A percentile compares a stretch with the other conserved stretches of the same genome.
phyloP scores from a whole-genome alignment of 2,888 invertebrate genomes.

The Aphrophora alni region DNA sequence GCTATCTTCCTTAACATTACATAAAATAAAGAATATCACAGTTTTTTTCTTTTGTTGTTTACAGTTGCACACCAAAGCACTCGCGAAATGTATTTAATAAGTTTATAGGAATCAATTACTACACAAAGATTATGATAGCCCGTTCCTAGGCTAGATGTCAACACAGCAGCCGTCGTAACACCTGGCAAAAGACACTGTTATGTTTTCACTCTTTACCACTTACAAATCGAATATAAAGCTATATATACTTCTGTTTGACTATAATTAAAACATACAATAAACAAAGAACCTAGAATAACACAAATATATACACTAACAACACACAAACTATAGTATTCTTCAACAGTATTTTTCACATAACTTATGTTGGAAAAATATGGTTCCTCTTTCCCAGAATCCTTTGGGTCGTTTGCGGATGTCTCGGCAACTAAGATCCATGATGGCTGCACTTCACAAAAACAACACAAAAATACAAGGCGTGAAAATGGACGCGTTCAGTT shows the following conservation, averaged over 20 bases:
- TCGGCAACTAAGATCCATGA: conserved; percentile 47
- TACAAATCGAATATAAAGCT: not conserved
- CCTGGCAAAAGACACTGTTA: conserved; percentile 43
- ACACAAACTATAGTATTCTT: conserved; percentile 25
- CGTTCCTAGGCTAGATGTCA: conserved; percentile 38
- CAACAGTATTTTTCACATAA: conserved; percentile 44
- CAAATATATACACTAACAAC: conserved; percentile 30
- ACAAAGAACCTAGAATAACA: conserved; percentile 22
- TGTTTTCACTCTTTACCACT: conserved; percentile 39
- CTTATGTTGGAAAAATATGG: conserved; percentile 49
- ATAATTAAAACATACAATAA: conserved; percentile 15
- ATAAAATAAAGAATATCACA: conserved; percentile 31
- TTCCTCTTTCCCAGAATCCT: conserved; percentile 49
- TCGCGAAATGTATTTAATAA: not conserved
- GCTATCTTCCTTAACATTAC: conserved; percentile 44
- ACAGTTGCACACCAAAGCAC: not conserved
- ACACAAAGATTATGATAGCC: not conserved
- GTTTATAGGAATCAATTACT: not conserved
- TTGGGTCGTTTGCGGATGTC: conserved; percentile 51
- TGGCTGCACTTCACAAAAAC: conserved; percentile 48
- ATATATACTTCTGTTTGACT: conserved; percentile 2
- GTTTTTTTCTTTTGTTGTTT: conserved; percentile 6
- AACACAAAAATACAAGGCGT: conserved; percentile 46
- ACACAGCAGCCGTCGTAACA: conserved; percentile 43
- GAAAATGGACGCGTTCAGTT: conserved; percentile 43